A percentile compares a stretch with the other conserved stretches of the same genome.
These are phyloP conservation scores for Diachasmimorpha longicaudata DNA, from an alignment of 1,140 invertebrate species.

Conservation along the genomic window DNA sequence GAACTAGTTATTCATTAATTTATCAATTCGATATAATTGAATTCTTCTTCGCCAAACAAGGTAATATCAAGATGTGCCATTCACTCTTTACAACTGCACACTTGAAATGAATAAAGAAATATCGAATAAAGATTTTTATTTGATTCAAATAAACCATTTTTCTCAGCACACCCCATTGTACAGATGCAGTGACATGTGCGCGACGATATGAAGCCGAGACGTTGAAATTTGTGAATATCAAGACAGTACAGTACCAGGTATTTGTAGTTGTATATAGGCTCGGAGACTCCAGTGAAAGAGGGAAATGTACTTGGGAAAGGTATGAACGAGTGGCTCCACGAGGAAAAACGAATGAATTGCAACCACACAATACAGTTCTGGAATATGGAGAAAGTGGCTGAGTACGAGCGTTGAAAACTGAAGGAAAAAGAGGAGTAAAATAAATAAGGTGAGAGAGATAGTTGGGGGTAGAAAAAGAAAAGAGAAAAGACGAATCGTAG, in stretches of 20 bases:
- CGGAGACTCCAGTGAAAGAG: constrained; percentile 1
- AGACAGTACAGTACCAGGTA: background rate
- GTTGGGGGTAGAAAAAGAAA: background rate
- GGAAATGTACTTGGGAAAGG: background rate
- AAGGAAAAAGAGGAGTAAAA: constrained; percentile 24
- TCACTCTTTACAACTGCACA: too few relatives aligned
- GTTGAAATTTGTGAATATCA: background rate
- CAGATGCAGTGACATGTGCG: background rate
- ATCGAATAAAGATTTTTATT: too few relatives aligned
- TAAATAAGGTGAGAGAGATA: constrained; percentile 21
- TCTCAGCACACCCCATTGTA: background rate
- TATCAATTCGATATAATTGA: too few relatives aligned
- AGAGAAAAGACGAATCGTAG: background rate
- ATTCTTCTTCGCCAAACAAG: too few relatives aligned
- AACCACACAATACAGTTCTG: constrained; percentile 29
- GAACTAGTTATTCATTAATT: too few relatives aligned
- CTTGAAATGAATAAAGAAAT: too few relatives aligned
- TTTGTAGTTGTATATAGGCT: constrained; percentile 8
- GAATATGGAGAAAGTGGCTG: background rate
- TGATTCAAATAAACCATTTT: too few relatives aligned
- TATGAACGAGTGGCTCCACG: background rate
- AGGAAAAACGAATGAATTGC: constrained; percentile 35
- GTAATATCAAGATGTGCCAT: too few relatives aligned
- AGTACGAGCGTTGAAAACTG: background rate
- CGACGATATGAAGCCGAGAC: background rate